These are phyloP conservation scores for Muraenolepis orangiensis DNA, from an alignment of 2,797 vertebrate species.

Conservation along the genomic window DNA sequence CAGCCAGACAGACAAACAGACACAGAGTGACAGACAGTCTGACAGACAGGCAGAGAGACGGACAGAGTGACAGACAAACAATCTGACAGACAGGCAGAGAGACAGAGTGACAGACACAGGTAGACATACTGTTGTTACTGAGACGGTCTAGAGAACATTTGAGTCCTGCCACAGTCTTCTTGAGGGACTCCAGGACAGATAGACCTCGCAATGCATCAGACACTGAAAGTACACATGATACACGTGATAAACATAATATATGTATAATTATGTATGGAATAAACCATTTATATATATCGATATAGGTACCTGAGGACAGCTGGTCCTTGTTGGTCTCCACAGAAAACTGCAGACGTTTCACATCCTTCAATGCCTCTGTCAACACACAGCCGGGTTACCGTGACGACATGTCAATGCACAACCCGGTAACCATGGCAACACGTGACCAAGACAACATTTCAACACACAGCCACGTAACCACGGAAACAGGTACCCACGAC, in stretches of 20 bases:
- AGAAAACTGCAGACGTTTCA: slow-evolving; percentile 40
- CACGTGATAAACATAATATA: not conserved
- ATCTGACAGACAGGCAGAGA: not conserved
- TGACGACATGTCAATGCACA: too few species aligned
- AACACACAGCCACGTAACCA: too few species aligned
- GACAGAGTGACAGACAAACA: not conserved
- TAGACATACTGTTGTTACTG: slow-evolving; percentile 51
- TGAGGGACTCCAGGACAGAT: slow-evolving; percentile 40
- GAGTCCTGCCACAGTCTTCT: slow-evolving; percentile 26
- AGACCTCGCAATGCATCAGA: slow-evolving; percentile 45
- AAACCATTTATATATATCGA: too few species aligned
- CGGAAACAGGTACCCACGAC: not conserved
- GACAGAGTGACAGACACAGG: not conserved
- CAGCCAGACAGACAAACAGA: not conserved
- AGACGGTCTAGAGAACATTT: slow-evolving; percentile 49
- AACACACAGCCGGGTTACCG: not conserved
- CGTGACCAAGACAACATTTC: too few species aligned
- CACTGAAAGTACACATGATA: slow-evolving; percentile 33
- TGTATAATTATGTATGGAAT: too few species aligned
- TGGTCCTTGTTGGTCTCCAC: slow-evolving; percentile 51
- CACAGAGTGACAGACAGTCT: too few species aligned
- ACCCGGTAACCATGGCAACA: too few species aligned
- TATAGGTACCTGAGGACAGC: slow-evolving; percentile 48
- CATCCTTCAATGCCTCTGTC: slow-evolving; percentile 38
- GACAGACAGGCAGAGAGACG: not conserved